Conservation (phyloP, 2,113 vertebrate genomes). For the Diadophis punctatus region DNA sequence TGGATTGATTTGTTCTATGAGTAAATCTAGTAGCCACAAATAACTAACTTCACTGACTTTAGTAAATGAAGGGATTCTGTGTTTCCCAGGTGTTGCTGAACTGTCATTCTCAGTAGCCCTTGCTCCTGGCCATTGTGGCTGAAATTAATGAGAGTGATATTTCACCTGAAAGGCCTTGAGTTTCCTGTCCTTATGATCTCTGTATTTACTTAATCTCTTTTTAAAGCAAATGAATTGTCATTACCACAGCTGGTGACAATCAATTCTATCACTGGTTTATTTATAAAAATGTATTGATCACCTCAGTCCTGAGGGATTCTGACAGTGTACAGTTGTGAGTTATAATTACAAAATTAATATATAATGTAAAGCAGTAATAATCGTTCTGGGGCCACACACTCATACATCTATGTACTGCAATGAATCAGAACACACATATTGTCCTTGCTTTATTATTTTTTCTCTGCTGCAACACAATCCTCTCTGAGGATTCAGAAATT, state of each 20-base stretch:
- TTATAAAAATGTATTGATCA: not conserved
- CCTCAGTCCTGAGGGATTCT: not conserved
- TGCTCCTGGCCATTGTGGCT: not conserved
- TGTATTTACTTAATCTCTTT: not conserved
- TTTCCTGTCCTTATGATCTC: not conserved
- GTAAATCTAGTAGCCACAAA: not conserved
- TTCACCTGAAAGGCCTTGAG: not conserved
- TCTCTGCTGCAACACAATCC: not conserved
- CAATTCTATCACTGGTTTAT: not conserved
- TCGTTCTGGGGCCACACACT: not conserved
- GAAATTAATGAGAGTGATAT: not conserved
- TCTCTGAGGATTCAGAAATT: not conserved
- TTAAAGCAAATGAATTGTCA: not conserved
- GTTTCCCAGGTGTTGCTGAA: not conserved
- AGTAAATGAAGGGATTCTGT: not conserved
- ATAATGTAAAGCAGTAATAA: not conserved
- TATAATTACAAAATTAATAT: not conserved
- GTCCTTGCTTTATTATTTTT: not conserved
- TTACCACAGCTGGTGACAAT: not conserved
- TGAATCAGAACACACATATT: not conserved
- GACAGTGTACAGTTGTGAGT: not conserved
- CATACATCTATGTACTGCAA: too few species aligned
- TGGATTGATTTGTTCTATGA: not conserved
- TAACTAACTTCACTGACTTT: not conserved
- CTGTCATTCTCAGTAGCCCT: not conserved